Base-by-base conservation (phyloP, 1,140 invertebrate species). In the Saccostrea echinata region DNA sequence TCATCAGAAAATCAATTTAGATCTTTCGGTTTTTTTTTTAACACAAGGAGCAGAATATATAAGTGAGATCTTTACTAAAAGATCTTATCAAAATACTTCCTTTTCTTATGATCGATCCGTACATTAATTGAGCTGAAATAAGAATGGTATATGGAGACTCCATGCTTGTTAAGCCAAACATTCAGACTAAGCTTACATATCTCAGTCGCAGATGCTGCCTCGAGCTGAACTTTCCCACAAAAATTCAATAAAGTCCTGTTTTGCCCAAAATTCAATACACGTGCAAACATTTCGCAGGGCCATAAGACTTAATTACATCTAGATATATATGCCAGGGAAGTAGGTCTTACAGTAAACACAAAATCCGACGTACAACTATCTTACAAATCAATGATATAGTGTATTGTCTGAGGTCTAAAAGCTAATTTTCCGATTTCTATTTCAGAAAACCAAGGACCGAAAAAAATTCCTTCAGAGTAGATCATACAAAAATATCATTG, bases 81-180 rank as follows among this genome's bases (percentile, higher is more conserved):
- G 24, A 76, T 12, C 68, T 76, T 30, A 76, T 33, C 68, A 76
- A 76, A 76, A 76, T 24, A 30, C 30, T 16, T 33, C 27, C 27
- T 13, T 76, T 33, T 76, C 68, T 27, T 76, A 16, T 33, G 30
- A 76, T 76, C 68, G 68, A 76, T 76, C 68, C 27, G 13, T 76
- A 30, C 12, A 33, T 27, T 76, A 76, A 76, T 76, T 76, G 68
- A 30, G 27, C 68, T 18, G 68, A 76, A 30, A 76, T 76, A 76
- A 76, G 68, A 33, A 76, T 30, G 27, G 16, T 33, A 30, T 24
- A 24, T 11, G 16, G 68, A 33, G 68, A 33, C 9, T 76, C 68
- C 33, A 12, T 76, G 68, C 68, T 76, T 76, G 68, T 33, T 76
- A 76, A 33, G 68, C 68, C 68, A 30, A 30, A 30, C 68, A 76